Conservation (phyloP, 2,797 vertebrate species). For the Gymnothorax reevesii region DNA sequence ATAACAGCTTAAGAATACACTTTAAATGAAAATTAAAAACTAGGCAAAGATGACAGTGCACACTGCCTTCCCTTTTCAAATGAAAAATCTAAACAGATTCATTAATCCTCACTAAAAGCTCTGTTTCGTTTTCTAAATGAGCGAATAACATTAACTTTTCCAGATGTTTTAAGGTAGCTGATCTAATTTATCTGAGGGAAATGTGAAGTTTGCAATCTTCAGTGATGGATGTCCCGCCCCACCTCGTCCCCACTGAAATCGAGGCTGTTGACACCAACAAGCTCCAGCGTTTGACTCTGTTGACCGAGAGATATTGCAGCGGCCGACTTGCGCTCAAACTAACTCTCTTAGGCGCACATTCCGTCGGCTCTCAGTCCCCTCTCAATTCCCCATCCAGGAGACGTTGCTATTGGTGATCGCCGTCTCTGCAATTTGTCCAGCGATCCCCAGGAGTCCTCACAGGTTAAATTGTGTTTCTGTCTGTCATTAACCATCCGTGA, state of each 20-base stretch:
- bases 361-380: background rate
- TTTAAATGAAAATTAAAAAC: background rate
- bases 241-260: background rate
- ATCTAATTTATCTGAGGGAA: constrained; percentile 3
- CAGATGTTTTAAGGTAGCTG: background rate
- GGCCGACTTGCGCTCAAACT: background rate
- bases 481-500: constrained; percentile 16
- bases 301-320: constrained; percentile 2
- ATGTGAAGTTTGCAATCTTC: background rate
- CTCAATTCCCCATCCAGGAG: constrained; percentile 6
- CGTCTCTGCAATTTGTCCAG: constrained; percentile 6
- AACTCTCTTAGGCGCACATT: background rate
- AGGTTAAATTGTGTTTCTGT: constrained; percentile 11
- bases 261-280: constrained; percentile 1
- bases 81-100: background rate
- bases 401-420: constrained; percentile 8
- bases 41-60: background rate
- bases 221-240: background rate
- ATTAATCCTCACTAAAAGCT: background rate
- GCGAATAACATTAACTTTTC: background rate
- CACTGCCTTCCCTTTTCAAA: background rate
- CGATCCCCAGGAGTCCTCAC: background rate
- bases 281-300: background rate
- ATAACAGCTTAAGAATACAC: background rate
- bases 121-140: background rate